A percentile compares a stretch with the other conserved stretches of the same genome.
phyloP scores from a whole-genome alignment of 2,888 invertebrate genomes.

The Parnassius apollo region DNA sequence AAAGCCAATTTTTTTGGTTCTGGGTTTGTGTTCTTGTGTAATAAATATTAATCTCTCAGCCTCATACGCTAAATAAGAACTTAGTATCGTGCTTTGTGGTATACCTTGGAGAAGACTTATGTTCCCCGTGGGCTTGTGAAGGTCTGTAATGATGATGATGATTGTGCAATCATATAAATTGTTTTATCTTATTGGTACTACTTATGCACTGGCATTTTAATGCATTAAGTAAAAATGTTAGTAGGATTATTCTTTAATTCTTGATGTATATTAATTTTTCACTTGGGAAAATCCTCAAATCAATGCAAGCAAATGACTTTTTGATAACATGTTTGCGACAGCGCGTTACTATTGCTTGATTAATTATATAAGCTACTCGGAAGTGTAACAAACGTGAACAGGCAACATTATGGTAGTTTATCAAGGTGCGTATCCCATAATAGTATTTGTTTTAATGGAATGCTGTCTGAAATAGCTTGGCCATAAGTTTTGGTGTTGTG shows the following conservation, averaged over 20 bases:
- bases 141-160: too few species aligned
- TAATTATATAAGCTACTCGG: constrained; percentile 18
- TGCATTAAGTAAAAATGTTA: too few species aligned
- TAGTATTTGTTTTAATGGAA: constrained; percentile 11
- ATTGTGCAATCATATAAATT: too few species aligned
- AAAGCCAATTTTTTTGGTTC: too few species aligned
- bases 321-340: constrained; percentile 18
- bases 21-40: too few species aligned
- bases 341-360: constrained; percentile 19
- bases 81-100: too few species aligned
- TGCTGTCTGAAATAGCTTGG: constrained; percentile 18
- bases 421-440: not conserved
- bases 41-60: too few species aligned
- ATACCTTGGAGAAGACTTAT: too few species aligned
- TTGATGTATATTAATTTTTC: constrained; percentile 3
- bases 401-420: not conserved
- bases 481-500: not conserved
- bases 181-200: too few species aligned
- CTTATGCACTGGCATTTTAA: too few species aligned
- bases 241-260: not conserved
- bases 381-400: constrained; percentile 8
- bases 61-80: too few species aligned
- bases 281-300: constrained; percentile 17
- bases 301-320: constrained; percentile 20
- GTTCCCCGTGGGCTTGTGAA: too few species aligned